Evolutionary conservation across 2,113 vertebrate genomes (phyloP).

Genomic region (Hemichromis elongatus): DNA sequence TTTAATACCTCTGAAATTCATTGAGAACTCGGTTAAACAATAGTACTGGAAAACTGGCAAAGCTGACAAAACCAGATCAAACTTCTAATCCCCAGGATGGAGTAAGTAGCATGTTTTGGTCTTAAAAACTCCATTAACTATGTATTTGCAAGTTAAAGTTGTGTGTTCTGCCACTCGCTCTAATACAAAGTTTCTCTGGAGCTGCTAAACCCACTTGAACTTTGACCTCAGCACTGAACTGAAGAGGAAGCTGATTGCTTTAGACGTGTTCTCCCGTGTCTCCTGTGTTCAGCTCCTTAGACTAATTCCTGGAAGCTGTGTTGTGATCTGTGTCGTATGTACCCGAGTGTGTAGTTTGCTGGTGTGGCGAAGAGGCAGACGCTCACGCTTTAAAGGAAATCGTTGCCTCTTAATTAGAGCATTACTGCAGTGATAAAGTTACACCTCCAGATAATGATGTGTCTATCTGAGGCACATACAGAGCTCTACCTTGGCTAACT

Average conservation of each 20-base stretch:
- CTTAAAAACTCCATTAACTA: background rate
- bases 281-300: background rate
- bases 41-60: background rate
- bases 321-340: background rate
- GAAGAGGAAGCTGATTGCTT: background rate
- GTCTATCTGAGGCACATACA: slow-evolving; percentile 1
- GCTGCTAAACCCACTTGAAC: background rate
- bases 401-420: slow-evolving; percentile 52
- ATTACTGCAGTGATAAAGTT: slow-evolving; percentile 45
- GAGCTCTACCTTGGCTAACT: background rate
- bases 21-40: background rate
- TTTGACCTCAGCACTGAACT: background rate
- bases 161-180: too few species aligned
- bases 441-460: slow-evolving; percentile 42
- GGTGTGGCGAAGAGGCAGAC: background rate
- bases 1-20: background rate
- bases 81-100: background rate
- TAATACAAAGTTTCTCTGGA: background rate
- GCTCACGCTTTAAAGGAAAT: slow-evolving; percentile 45
- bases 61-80: background rate
- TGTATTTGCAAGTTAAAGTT: background rate
- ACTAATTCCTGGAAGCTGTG: slow-evolving; percentile 1
- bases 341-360: background rate
- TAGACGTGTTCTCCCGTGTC: background rate
- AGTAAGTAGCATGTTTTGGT: background rate